A percentile compares a stretch with the other conserved stretches of the same genome.
These are phyloP conservation scores for Asarcornis scutulata DNA, from an alignment of 2,113 vertebrate genomes.

Conservation along the genomic window DNA sequence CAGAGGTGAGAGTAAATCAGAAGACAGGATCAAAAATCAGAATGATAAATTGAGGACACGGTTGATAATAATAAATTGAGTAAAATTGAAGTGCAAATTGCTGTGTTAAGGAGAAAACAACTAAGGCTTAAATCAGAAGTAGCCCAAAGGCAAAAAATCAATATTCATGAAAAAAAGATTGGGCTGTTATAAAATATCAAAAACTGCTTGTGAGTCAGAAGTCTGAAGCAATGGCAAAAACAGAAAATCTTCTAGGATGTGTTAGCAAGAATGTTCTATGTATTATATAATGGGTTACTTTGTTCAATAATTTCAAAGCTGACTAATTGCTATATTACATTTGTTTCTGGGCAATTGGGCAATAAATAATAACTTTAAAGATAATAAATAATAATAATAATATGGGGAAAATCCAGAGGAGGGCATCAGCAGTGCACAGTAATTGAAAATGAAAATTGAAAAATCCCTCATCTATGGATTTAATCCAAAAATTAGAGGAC, in stretches of 20 bases:
- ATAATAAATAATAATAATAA: not conserved
- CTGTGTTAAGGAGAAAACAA: not conserved
- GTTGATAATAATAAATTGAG: not conserved
- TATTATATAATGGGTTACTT: not conserved
- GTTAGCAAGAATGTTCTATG: not conserved
- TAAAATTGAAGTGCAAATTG: not conserved
- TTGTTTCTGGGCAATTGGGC: not conserved
- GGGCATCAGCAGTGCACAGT: not conserved
- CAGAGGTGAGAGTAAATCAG: not conserved
- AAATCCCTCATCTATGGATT: not conserved
- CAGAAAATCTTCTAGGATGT: not conserved
- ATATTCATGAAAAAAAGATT: not conserved
- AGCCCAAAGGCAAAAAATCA: not conserved
- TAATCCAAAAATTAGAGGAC: not conserved
- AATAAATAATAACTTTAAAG: not conserved
- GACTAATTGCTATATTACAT: not conserved
- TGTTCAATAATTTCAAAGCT: not conserved
- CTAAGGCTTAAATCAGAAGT: not conserved
- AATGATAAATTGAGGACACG: not conserved
- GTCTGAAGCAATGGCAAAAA: not conserved
- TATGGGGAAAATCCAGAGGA: not conserved
- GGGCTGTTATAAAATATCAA: not conserved
- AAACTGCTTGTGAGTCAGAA: not conserved
- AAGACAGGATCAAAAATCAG: not conserved
- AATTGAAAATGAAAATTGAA: not conserved